Conservation (phyloP, 2,888 invertebrate species). For the Monochamus alternatus region DNA sequence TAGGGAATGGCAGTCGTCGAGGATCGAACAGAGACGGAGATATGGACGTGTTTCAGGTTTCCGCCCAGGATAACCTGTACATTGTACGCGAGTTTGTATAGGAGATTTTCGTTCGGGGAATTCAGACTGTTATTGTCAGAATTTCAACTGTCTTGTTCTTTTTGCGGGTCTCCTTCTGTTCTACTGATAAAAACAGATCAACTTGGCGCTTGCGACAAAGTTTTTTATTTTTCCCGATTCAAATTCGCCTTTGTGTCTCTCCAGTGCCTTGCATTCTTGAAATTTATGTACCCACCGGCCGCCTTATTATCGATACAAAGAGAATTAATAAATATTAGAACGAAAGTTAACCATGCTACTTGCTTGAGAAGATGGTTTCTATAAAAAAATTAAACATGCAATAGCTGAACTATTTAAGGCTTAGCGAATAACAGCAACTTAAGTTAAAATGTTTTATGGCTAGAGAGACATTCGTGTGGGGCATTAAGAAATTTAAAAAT, state of each 20-base stretch:
- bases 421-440: no score
- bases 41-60: slow-evolving; percentile 56
- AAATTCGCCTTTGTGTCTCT: slow-evolving; percentile 50
- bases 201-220: slow-evolving; percentile 51
- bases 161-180: slow-evolving; percentile 54
- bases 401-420: no score
- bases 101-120: slow-evolving; percentile 70
- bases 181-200: slow-evolving; percentile 55
- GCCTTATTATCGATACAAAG: neutral
- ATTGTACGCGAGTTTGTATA: slow-evolving; percentile 68
- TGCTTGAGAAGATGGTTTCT: no score
- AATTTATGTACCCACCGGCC: slow-evolving; percentile 4
- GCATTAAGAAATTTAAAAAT: no score
- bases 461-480: no score
- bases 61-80: slow-evolving; percentile 64
- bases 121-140: slow-evolving; percentile 69
- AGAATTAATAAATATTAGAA: neutral
- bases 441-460: no score
- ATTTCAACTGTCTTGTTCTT: slow-evolving; percentile 67
- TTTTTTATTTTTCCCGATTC: slow-evolving; percentile 47
- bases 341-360: neutral
- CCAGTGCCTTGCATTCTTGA: slow-evolving; percentile 43
- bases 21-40: slow-evolving; percentile 50
- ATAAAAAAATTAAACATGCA: no score
- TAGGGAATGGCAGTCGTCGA: neutral